Evolutionary conservation across 1,140 invertebrate genomes (phyloP), one percentile per base, ranked within the genome.

Genomic region (Drosophila takahashii): DNA sequence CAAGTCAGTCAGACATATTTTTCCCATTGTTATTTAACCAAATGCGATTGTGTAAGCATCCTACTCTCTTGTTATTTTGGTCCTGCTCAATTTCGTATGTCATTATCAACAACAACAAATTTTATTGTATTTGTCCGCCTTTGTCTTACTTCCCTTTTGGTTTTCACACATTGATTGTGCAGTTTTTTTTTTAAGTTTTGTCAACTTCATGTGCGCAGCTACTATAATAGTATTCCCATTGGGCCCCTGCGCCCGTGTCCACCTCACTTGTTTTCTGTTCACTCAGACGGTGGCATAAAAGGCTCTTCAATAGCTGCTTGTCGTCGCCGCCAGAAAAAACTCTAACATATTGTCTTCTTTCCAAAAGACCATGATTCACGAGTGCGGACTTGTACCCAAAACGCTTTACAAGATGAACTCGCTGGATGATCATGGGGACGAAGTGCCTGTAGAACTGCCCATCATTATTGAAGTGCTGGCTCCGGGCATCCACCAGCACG

Each of bases 331-430:
- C 39, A 13, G n/a, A 16, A 60, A 45, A 34, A 36, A 9, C 36
- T 37, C 13, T 42, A 52, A 27, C 11, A 3, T 18, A 34, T 29
- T 53, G n/a, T 2, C 8, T 8, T 45, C 15, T 59, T 54, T 11
- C 2, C 10, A 84, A 62, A 91, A 98, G 97, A 96, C 96, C 50
- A 95, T 95, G 91, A 95, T 98, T 42, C 94, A 95, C 67, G 97
- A 98, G 90, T 97, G 97, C 37, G 96, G 97, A 37, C 93, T 98
- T 51, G 96, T 99, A 8, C 97, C 98, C 15, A 99, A 99, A 93
- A 95, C 94, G 70, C 93, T 98, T 50, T 99, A 99, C 91, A 95
- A 96, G 92, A 95, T 95, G 69, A 95, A 96, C 45, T 94, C 95
- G 29, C 95, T 97, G 64, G 94, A 95, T 27, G 84, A 87, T 44